A percentile compares a stretch with the other conserved stretches of the same genome.
phyloP scores from a whole-genome alignment of 2,113 vertebrate genomes.

The Sula dactylatra region DNA sequence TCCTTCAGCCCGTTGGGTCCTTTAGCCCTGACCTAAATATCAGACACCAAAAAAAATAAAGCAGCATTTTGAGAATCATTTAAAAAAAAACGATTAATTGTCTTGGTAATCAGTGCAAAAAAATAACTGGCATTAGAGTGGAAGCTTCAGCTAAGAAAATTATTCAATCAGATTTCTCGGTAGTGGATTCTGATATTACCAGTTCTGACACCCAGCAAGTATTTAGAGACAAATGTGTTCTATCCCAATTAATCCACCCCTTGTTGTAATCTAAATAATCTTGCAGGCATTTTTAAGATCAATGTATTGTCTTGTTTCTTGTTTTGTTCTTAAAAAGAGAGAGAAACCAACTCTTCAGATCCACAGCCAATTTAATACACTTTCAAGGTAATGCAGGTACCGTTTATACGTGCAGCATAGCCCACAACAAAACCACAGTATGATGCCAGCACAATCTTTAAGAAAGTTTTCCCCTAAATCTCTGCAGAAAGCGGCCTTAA shows the following conservation, averaged over 20 bases:
- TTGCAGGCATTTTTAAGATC: not conserved
- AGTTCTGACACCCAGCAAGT: not conserved
- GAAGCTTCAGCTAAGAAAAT: constrained; percentile 20
- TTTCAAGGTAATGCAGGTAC: constrained; percentile 61
- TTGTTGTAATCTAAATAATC: constrained; percentile 12
- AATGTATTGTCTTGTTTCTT: not conserved
- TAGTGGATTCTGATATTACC: constrained; percentile 4
- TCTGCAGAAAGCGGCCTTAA: constrained; percentile 68
- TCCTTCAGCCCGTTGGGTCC: not conserved
- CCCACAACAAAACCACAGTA: constrained; percentile 69
- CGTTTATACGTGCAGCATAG: constrained; percentile 6
- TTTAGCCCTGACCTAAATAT: not conserved
- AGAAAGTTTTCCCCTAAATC: constrained; percentile 68
- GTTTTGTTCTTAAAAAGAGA: not conserved
- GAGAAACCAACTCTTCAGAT: constrained; percentile 38
- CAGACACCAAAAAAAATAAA: not conserved
- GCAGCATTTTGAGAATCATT: not conserved
- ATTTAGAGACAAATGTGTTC: not conserved
- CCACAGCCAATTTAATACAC: constrained; percentile 36
- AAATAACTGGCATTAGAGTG: not conserved
- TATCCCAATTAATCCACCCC: not conserved
- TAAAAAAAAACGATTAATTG: not conserved
- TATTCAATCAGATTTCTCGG: not conserved
- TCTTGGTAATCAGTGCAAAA: not conserved
- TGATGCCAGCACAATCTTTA: constrained; percentile 64